A percentile compares a stretch with the other conserved stretches of the same genome.
Evolutionary conservation across 2,113 vertebrate genomes (phyloP).

Genomic region (Oreochromis tanganicae): DNA sequence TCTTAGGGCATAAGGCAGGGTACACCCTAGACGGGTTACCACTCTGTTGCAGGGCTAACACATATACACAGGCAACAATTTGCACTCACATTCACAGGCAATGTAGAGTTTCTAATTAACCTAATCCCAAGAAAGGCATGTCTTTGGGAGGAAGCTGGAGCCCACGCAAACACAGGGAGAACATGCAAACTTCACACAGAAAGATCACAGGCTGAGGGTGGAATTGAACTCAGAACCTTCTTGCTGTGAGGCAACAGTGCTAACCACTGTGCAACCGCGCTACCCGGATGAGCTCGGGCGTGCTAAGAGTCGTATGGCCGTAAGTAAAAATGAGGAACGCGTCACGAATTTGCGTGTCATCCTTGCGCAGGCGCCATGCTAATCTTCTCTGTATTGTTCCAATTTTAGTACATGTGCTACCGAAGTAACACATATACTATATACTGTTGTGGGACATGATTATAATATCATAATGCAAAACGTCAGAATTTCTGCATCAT

Average conservation of each 20-base stretch:
- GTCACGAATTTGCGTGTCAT: neutral
- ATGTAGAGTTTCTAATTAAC: neutral
- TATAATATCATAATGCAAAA: neutral
- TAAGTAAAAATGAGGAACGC: neutral
- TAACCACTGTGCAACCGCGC: accelerated
- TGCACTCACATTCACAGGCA: accelerated
- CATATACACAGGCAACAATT: neutral
- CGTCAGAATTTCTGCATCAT: accelerated
- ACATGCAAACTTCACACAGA: neutral
- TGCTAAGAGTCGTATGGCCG: accelerated
- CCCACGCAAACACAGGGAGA: neutral
- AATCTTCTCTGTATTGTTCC: neutral
- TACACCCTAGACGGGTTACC: accelerated
- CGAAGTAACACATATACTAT: neutral
- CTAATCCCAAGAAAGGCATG: accelerated
- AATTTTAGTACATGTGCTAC: neutral
- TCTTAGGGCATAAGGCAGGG: accelerated
- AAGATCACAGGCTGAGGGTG: neutral
- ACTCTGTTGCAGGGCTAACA: accelerated
- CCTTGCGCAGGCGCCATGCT: accelerated
- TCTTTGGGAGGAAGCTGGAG: accelerated
- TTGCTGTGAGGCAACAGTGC: neutral
- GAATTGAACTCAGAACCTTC: neutral
- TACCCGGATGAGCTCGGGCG: accelerated
- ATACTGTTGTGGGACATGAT: neutral